These are phyloP conservation scores for Pilophorus perplexus DNA, from an alignment of 2,888 invertebrate genomes.

Conservation along the genomic window DNA sequence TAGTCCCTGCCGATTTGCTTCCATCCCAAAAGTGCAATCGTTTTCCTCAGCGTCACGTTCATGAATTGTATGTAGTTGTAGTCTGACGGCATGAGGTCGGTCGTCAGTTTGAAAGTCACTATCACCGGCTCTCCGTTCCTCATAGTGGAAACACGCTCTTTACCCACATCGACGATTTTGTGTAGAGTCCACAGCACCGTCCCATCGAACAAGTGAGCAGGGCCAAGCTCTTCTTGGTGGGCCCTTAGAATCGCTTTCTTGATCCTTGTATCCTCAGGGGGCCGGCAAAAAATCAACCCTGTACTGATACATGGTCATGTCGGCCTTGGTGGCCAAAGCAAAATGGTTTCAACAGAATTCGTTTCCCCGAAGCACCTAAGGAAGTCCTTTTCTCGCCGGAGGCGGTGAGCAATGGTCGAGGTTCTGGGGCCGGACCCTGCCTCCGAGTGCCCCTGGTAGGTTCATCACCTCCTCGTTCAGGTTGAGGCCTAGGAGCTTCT, in stretches of 20 bases:
- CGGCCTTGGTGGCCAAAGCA: too few species aligned
- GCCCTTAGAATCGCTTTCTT: conserved; percentile 62
- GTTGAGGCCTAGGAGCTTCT: too few species aligned
- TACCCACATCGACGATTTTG: conserved; percentile 47
- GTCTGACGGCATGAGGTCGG: conserved; percentile 64
- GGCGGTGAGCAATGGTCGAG: too few species aligned
- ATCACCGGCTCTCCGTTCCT: conserved; percentile 59
- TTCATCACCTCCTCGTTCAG: too few species aligned
- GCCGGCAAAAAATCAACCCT: conserved; percentile 71
- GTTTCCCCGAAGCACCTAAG: too few species aligned
- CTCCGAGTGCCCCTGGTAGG: too few species aligned
- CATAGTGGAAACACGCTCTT: too few species aligned
- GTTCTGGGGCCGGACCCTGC: too few species aligned
- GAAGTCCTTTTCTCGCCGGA: too few species aligned
- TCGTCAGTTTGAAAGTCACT: conserved; percentile 59
- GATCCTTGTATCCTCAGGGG: conserved; percentile 63
- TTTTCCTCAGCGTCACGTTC: conserved; percentile 72
- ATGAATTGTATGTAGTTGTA: conserved; percentile 71
- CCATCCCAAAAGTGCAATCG: conserved; percentile 62
- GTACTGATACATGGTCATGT: conserved; percentile 74
- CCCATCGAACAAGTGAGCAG: conserved; percentile 74
- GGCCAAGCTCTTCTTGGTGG: conserved; percentile 58
- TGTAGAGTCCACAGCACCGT: conserved; percentile 63
- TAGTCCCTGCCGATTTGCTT: conserved; percentile 71
- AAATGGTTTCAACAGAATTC: too few species aligned